A percentile compares a stretch with the other conserved stretches of the same genome.
These are phyloP conservation scores for Germaria angustata DNA, from an alignment of 2,888 invertebrate species.

Conservation along the genomic window DNA sequence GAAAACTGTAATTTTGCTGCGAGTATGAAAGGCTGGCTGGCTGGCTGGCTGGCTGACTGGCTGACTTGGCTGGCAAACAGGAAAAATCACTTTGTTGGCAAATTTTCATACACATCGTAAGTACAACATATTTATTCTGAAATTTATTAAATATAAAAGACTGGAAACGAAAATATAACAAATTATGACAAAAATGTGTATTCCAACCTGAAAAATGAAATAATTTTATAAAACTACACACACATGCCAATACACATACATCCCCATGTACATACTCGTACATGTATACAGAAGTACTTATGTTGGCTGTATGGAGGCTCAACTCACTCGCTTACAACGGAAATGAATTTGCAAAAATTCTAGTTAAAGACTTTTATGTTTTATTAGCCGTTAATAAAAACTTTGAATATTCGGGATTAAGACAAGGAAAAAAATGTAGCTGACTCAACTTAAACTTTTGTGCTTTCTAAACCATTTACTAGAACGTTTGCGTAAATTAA, in stretches of 20 bases:
- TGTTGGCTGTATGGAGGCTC: constrained; percentile 15
- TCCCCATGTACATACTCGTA: not conserved
- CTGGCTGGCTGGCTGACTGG: constrained; percentile 32
- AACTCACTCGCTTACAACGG: constrained; percentile 32
- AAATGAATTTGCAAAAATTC: constrained; percentile 61
- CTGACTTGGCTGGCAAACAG: constrained; percentile 60
- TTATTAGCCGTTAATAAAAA: constrained; percentile 56
- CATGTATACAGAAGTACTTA: not conserved
- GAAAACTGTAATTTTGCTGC: constrained; percentile 54
- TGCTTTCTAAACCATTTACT: constrained; percentile 3
- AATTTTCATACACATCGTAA: constrained; percentile 51
- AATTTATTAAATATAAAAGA: constrained; percentile 39
- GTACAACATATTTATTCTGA: constrained; percentile 43
- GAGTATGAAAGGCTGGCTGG: constrained; percentile 14
- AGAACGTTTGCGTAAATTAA: not conserved
- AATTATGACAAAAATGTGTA: constrained; percentile 33
- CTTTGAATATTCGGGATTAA: constrained; percentile 26
- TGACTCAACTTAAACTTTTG: not conserved
- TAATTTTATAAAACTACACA: not conserved
- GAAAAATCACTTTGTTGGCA: constrained; percentile 68
- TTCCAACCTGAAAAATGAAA: constrained; percentile 16
- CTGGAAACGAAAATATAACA: constrained; percentile 25
- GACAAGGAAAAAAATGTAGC: not conserved
- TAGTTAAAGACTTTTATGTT: constrained; percentile 41
- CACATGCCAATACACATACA: not conserved